Conservation (phyloP, 2,113 vertebrate species). For the Calonectris borealis region DNA sequence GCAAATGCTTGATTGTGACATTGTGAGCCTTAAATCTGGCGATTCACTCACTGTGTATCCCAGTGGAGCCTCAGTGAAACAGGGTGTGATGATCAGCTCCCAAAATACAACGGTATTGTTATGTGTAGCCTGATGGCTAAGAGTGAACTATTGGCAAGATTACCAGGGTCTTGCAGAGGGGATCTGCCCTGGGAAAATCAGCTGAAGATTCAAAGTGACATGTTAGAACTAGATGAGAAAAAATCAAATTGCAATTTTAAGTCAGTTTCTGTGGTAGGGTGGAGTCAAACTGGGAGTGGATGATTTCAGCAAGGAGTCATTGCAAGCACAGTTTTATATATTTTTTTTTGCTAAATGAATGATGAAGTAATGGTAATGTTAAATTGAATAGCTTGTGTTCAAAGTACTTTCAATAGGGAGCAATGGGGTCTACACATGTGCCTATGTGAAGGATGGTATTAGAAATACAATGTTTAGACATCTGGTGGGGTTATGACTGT, state of each 20-base stretch:
- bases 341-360: neutral
- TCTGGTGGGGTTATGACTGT: neutral
- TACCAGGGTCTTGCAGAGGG: neutral
- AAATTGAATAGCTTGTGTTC: neutral
- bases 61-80: neutral
- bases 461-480: neutral
- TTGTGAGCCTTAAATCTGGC: neutral
- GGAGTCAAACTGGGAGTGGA: neutral
- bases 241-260: neutral
- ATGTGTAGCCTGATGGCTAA: neutral
- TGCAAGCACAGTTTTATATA: neutral
- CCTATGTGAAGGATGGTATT: neutral
- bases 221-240: neutral
- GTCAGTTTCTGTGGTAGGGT: neutral
- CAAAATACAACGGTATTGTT: neutral
- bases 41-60: neutral
- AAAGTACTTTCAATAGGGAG: neutral
- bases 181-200: neutral
- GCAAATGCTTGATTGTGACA: neutral
- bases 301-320: neutral
- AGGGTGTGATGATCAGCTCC: neutral
- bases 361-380: neutral
- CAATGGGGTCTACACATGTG: rapidly evolving
- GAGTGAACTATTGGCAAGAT: neutral
- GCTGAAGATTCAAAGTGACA: neutral